These are phyloP conservation scores for Glaucomys volans DNA, from an alignment of 2,113 vertebrate genomes.

Conservation along the genomic window DNA sequence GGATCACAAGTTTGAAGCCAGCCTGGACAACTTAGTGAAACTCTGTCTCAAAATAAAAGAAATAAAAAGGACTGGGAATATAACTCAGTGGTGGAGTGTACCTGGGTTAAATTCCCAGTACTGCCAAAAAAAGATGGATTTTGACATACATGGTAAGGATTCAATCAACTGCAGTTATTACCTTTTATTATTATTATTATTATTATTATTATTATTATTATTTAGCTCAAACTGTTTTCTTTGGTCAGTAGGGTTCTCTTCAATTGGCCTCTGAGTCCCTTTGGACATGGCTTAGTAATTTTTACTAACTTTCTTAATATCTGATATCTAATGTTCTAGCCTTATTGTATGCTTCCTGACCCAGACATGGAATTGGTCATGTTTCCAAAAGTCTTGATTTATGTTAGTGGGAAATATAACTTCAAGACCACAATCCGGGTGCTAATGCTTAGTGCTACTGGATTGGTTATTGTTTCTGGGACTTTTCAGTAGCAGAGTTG, in stretches of 20 bases:
- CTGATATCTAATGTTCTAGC: not conserved
- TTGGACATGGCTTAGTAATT: not conserved
- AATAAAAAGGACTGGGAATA: not conserved
- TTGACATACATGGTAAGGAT: not conserved
- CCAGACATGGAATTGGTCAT: not conserved
- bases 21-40: not conserved
- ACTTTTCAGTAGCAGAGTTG: conserved; percentile 12
- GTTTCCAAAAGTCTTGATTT: not conserved
- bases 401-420: not conserved
- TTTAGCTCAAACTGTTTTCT: not conserved
- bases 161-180: not conserved
- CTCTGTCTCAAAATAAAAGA: not conserved
- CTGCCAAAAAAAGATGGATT: not conserved
- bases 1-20: not conserved
- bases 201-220: too few species aligned
- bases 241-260: not conserved
- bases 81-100: not conserved
- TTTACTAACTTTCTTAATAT: not conserved
- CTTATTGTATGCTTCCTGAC: not conserved
- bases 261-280: not conserved
- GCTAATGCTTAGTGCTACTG: not conserved
- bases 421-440: not conserved
- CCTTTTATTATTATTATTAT: not conserved
- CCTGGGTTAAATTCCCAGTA: not conserved
- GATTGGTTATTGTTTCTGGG: not conserved